Conservation (phyloP, 37 sponge, comb jelly and placozoan species). For the Aplysina aerophoba region DNA sequence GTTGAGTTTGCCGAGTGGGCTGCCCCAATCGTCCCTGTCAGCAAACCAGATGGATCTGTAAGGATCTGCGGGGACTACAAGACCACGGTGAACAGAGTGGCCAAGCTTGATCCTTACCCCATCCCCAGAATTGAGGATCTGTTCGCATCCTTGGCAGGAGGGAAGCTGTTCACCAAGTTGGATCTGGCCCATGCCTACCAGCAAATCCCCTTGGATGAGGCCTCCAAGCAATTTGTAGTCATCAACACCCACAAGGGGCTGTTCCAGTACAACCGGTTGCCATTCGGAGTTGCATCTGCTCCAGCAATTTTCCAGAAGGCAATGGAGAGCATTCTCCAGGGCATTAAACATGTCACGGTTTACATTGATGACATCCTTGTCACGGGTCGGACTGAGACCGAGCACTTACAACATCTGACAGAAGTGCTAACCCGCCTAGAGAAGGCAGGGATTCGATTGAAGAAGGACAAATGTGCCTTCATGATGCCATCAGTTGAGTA, state of each 20-base stretch:
- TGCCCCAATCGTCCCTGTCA: background rate
- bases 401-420: background rate
- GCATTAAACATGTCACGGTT: background rate
- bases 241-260: slow-evolving; percentile 27
- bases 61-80: slow-evolving; percentile 8
- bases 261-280: background rate
- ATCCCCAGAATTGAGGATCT: background rate
- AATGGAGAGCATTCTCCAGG: background rate
- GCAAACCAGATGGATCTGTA: background rate
- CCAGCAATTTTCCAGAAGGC: background rate
- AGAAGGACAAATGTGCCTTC: background rate
- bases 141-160: background rate
- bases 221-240: background rate
- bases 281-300: background rate
- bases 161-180: background rate
- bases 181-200: slow-evolving; percentile 19
- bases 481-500: background rate
- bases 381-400: background rate
- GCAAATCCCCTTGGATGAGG: slow-evolving; percentile 1
- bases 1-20: slow-evolving; percentile 12
- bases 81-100: background rate
- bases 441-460: background rate
- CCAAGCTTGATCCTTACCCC: background rate
- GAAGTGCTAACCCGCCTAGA: background rate
- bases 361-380: slow-evolving; percentile 2